Evolutionary conservation across 2,797 vertebrate species (phyloP).

Genomic region (Sebastes iracundus): DNA sequence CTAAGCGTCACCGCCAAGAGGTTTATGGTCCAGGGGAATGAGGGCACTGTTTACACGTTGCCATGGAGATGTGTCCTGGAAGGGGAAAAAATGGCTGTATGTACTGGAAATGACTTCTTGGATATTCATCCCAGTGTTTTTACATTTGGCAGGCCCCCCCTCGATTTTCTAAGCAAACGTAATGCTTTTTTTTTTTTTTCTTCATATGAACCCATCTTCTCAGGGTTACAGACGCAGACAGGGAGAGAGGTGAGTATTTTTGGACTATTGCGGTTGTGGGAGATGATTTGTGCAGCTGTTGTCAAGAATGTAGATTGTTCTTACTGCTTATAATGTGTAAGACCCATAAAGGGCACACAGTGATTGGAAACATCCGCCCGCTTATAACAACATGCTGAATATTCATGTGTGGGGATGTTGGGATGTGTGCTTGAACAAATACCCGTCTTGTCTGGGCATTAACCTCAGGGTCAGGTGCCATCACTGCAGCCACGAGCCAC

Average conservation of each 20-base stretch:
- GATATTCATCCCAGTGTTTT: conserved; percentile 72
- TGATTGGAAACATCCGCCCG: conserved; percentile 45
- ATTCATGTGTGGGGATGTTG: conserved; percentile 47
- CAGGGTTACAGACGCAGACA: conserved; percentile 32
- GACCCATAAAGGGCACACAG: conserved; percentile 6
- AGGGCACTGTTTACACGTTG: conserved; percentile 80
- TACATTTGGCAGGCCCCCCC: conserved; percentile 65
- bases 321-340: conserved; percentile 19
- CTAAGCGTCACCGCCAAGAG: conserved; percentile 51
- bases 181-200: conserved; percentile 41
- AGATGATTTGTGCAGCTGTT: conserved; percentile 60
- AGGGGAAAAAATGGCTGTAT: conserved; percentile 64
- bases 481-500: conserved; percentile 54
- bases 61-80: conserved; percentile 71
- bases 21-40: conserved; percentile 70
- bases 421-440: conserved; percentile 16
- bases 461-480: conserved; percentile 70
- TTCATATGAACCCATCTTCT: conserved; percentile 45
- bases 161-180: conserved; percentile 51
- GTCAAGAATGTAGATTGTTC: conserved; percentile 35
- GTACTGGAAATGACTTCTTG: conserved; percentile 81
- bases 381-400: conserved; percentile 45
- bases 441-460: conserved; percentile 42
- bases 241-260: conserved; percentile 39
- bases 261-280: conserved; percentile 25